Evolutionary conservation across 2,113 vertebrate genomes (phyloP).

Genomic region (Pangasianodon hypophthalmus): DNA sequence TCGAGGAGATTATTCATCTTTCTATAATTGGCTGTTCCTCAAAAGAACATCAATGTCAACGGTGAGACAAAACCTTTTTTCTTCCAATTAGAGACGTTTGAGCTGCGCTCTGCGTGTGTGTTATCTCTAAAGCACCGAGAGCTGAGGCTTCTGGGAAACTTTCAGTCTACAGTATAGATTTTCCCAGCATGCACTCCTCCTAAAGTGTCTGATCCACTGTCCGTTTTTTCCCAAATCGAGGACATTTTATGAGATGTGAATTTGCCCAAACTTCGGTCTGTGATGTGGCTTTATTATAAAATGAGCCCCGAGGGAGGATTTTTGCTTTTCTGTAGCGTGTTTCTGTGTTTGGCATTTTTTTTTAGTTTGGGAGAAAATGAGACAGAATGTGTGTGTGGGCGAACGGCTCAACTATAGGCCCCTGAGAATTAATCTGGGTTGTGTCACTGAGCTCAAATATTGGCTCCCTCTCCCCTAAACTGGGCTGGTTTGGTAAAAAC

Average conservation of each 20-base stretch:
- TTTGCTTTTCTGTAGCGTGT: background rate
- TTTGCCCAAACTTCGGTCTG: background rate
- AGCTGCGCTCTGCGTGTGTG: constrained; percentile 12
- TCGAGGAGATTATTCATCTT: background rate
- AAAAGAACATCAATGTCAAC: constrained; percentile 33
- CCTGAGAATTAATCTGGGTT: constrained; percentile 62
- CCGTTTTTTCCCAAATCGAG: background rate
- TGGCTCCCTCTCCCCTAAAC: constrained; percentile 46
- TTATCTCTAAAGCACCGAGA: constrained; percentile 10
- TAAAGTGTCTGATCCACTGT: background rate
- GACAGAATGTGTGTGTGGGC: constrained; percentile 41
- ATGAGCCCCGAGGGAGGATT: background rate
- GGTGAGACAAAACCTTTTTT: constrained; percentile 56
- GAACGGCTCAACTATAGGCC: constrained; percentile 39
- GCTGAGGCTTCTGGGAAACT: constrained; percentile 11
- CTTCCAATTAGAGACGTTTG: constrained; percentile 65
- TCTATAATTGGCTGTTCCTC: background rate
- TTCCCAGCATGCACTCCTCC: constrained; percentile 35
- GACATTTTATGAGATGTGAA: background rate
- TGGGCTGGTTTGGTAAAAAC: constrained; percentile 32
- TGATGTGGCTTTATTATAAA: constrained; percentile 3
- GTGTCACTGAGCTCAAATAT: constrained; percentile 61
- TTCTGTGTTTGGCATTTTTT: constrained; percentile 2
- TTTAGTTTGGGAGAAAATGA: constrained; percentile 37
- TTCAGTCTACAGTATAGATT: constrained; percentile 28